Evolutionary conservation across 2,888 invertebrate genomes (phyloP).

Genomic region (Eurytoma adleriae): DNA sequence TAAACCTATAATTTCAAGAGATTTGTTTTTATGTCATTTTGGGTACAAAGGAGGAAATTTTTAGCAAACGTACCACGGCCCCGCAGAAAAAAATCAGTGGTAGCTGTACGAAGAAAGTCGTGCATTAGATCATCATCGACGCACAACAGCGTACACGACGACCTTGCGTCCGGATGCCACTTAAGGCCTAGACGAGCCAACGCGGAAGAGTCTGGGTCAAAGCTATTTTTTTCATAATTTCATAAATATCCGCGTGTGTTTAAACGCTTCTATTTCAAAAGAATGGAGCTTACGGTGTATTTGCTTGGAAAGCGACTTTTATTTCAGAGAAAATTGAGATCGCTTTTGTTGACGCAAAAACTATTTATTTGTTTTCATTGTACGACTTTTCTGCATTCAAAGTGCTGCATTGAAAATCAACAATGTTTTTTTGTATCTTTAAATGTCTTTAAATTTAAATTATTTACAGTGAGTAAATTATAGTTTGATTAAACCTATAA

Average conservation of each 20-base stretch:
- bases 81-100: slow-evolving; percentile 3
- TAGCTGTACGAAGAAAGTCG: background rate
- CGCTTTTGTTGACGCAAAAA: background rate
- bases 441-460: no score
- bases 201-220: background rate
- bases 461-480: no score
- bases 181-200: slow-evolving; percentile 1
- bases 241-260: background rate
- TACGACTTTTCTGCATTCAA: no score
- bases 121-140: slow-evolving; percentile 34
- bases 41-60: background rate
- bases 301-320: no score
- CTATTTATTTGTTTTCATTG: no score
- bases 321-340: no score
- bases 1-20: background rate
- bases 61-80: background rate
- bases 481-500: no score
- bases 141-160: background rate
- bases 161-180: slow-evolving; percentile 6
- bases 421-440: no score
- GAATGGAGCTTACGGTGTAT: background rate
- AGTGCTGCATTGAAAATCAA: no score
- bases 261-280: background rate
- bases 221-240: background rate
- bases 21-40: background rate